Evolutionary conservation across 2,888 invertebrate species (phyloP).

Genomic region (Phaonia tiefii): DNA sequence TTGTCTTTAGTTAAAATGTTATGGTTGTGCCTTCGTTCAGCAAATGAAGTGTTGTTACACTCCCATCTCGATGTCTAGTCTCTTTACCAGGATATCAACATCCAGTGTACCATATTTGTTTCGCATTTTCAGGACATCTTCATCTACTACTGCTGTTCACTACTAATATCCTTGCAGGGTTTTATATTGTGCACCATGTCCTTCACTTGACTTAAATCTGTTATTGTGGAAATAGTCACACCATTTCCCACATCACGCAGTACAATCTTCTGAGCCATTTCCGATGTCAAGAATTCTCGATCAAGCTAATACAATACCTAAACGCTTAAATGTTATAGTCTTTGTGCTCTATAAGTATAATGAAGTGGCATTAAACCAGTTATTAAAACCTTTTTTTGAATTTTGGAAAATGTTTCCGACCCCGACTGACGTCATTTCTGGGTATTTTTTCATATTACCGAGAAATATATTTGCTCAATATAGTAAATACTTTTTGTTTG

Average conservation of each 20-base stretch:
- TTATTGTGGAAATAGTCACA: constrained; percentile 87
- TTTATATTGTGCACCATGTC: constrained; percentile 88
- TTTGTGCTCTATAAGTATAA: too few relatives aligned
- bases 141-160: constrained; percentile 75
- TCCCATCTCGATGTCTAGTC: constrained; percentile 89
- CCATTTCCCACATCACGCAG: constrained; percentile 88
- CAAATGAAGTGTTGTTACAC: constrained; percentile 88
- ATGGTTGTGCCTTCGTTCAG: constrained; percentile 94
- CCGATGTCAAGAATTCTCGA: constrained; percentile 86
- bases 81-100: constrained; percentile 89
- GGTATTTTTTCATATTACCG: too few relatives aligned
- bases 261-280: constrained; percentile 84
- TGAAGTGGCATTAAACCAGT: too few relatives aligned
- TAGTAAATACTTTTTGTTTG: too few relatives aligned
- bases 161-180: constrained; percentile 72
- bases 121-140: constrained; percentile 82
- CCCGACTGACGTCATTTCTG: too few relatives aligned
- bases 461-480: too few relatives aligned
- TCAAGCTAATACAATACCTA: too few relatives aligned
- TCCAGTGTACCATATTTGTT: constrained; percentile 92
- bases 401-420: too few relatives aligned
- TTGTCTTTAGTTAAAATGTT: too few relatives aligned
- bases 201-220: constrained; percentile 87
- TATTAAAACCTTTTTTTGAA: too few relatives aligned
- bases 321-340: too few relatives aligned